Evolutionary conservation across 2,797 vertebrate genomes (phyloP).

Genomic region (Sebastiscus albofasciatus): DNA sequence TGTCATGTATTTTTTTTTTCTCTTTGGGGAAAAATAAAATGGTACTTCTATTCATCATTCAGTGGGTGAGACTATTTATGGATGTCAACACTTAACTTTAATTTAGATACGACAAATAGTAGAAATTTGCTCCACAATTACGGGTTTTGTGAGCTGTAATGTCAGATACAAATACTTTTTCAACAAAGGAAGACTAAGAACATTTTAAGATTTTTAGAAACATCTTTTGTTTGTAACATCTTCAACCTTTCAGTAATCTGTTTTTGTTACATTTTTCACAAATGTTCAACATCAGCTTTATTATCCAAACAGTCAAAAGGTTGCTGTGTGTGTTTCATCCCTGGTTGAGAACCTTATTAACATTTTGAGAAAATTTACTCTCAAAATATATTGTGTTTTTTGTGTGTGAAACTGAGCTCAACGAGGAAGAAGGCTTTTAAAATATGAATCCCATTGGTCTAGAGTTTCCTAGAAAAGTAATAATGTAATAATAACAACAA

Average conservation of each 20-base stretch:
- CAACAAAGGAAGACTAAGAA: neutral
- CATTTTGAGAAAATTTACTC: neutral
- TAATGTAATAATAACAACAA: too few relatives aligned
- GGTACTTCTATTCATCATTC: neutral
- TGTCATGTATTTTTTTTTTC: neutral
- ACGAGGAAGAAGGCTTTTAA: neutral
- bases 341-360: neutral
- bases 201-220: neutral
- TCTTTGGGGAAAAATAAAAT: constrained; percentile 27
- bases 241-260: neutral
- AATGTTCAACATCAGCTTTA: neutral
- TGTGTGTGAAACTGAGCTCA: neutral
- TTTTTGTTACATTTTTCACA: neutral
- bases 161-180: neutral
- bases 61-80: neutral
- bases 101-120: neutral
- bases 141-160: neutral
- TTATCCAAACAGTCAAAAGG: neutral
- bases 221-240: neutral
- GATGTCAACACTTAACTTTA: neutral
- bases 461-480: too few relatives aligned
- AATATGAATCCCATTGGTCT: neutral
- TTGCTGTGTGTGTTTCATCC: neutral
- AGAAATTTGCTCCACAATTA: neutral
- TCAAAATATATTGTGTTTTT: neutral